Evolutionary conservation across 2,888 invertebrate species (phyloP).

Genomic region (Drosophila siamana): DNA sequence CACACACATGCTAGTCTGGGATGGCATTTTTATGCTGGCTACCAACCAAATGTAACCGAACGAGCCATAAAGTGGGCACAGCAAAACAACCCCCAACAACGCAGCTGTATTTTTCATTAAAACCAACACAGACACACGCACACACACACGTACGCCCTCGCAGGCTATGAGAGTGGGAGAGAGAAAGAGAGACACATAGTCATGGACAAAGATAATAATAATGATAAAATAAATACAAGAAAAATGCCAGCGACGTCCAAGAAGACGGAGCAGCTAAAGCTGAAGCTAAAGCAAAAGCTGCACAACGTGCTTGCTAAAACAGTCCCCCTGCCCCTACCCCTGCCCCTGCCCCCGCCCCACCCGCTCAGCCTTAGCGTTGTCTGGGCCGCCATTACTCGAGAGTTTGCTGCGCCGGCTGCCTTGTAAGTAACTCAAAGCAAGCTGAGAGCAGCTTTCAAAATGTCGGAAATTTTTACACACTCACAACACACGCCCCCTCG

Average conservation of each 20-base stretch:
- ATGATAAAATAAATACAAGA: conserved; percentile 83
- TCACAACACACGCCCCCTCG: conserved; percentile 11
- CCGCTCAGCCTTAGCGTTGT: conserved; percentile 26
- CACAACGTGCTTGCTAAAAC: conserved; percentile 6
- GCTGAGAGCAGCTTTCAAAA: conserved; percentile 76
- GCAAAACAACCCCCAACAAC: conserved; percentile 68
- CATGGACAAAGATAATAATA: conserved; percentile 84
- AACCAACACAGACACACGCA: conserved; percentile 45
- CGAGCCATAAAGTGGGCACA: conserved; percentile 72
- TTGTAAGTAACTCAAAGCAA: conserved; percentile 73
- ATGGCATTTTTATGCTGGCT: conserved; percentile 73
- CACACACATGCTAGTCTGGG: conserved; percentile 36
- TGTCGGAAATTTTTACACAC: conserved; percentile 75
- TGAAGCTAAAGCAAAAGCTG: not conserved
- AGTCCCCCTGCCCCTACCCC: not conserved
- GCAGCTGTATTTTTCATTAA: conserved; percentile 66
- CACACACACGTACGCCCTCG: conserved; percentile 37
- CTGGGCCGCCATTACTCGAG: conserved; percentile 55
- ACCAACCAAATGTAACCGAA: conserved; percentile 77
- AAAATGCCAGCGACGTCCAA: conserved; percentile 61
- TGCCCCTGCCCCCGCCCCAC: conserved; percentile 7
- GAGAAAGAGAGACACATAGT: conserved; percentile 58
- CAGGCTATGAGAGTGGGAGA: not conserved
- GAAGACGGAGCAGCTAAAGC: conserved; percentile 14
- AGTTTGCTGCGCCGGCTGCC: conserved; percentile 17